Base-by-base conservation (phyloP, 2,113 vertebrate species). In the Periophthalmodon schlosseri region DNA sequence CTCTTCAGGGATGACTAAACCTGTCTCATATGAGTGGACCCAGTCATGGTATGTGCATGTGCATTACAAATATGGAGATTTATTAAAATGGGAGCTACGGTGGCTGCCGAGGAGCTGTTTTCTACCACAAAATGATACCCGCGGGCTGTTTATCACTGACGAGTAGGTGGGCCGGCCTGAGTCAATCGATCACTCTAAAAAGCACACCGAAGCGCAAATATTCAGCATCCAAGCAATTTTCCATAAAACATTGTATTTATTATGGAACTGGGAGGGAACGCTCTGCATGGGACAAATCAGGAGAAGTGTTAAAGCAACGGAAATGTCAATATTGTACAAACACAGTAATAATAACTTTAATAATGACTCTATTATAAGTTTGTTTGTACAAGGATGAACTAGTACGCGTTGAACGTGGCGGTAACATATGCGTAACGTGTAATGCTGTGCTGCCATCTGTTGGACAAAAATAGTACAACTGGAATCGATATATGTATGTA, bases 371-470 rank as follows among this genome's bases (percentile, higher is more conserved):
- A n/a, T n/a, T n/a, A 14, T 16, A 11, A 44, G 9, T 39, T 16
- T 52, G 4, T 18, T 57, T 57, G n/a, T 21, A 23, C n/a, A 57
- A 4, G 9, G 21, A 10, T 57, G 24, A 61, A 61, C 24, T 61
- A 5, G 5, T 52, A 16, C 20, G 49, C 5, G 0, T 56, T n/a
- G 49, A 18, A 6, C 16, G 49, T 54, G 18, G 18, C 1, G 10
- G 52, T 56, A 21, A 52, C 9, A 21, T 10, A 3, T 18, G 4
- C 39, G 46, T 15, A 69, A 67, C 75, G 39, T 66, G 24, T 66
- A 10, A 60, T 73, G 16, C 21, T 77, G 16, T 75, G 66, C 63
- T 77, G 76, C 81, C 72, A 72, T 74, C 88, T 88, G 79, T 68
- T 86, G 88, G 75, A 13, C 39, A 67, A 46, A 39, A 12, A n/a